Percentiles rank a stretch among this genome's conserved stretches.
phyloP scores from a whole-genome alignment of 2,797 vertebrate genomes.

The Clarias pachynema region DNA sequence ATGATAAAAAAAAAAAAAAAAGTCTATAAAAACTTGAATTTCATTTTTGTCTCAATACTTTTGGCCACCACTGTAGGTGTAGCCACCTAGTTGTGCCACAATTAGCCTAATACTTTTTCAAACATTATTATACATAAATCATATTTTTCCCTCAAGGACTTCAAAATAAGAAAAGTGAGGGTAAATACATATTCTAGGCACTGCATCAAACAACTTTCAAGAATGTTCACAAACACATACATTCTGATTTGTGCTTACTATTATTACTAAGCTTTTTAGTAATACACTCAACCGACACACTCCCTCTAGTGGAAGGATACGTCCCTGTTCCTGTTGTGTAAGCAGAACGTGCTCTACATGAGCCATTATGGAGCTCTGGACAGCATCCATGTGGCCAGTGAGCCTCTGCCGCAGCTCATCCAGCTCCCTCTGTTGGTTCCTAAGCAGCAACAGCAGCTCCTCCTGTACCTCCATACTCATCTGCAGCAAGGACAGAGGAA shows the following conservation, averaged over 20 bases:
- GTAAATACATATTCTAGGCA: not conserved
- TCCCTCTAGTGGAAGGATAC: conserved; percentile 83
- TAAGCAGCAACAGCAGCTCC: conserved; percentile 86
- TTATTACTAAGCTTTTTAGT: not conserved
- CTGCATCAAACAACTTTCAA: not conserved
- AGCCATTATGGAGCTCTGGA: conserved; percentile 88
- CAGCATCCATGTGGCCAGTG: conserved; percentile 76
- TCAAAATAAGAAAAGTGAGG: not conserved
- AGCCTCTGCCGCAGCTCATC: conserved; percentile 84
- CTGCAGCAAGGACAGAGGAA: conserved; percentile 53
- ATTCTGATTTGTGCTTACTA: too few relatives aligned
- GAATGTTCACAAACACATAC: not conserved
- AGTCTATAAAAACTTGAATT: too few relatives aligned
- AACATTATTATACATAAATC: too few relatives aligned
- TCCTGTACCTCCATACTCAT: conserved; percentile 82
- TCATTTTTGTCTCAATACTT: too few relatives aligned
- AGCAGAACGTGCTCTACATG: conserved; percentile 86
- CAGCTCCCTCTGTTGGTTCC: conserved; percentile 90
- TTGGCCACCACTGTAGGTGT: too few relatives aligned
- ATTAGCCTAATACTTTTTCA: too few relatives aligned
- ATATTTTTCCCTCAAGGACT: too few relatives aligned
- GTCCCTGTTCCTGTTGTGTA: conserved; percentile 89
- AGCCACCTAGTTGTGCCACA: too few relatives aligned
- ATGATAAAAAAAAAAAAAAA: too few relatives aligned
- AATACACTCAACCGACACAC: not conserved